These are phyloP conservation scores for Lasioglossum baleicum DNA, from an alignment of 1,140 invertebrate genomes.

Conservation along the genomic window DNA sequence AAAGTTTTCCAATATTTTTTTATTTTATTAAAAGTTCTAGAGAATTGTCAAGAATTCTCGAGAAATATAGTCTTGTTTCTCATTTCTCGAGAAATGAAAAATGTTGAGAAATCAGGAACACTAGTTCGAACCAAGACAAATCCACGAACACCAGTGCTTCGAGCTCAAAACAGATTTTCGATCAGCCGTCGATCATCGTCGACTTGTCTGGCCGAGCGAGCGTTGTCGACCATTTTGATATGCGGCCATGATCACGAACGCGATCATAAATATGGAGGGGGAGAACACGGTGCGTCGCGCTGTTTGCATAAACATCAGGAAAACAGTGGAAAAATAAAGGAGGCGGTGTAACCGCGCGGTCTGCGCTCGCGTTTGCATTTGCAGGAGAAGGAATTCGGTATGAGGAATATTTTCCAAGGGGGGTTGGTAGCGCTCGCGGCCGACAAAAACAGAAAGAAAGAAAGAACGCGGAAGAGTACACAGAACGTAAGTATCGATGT, in stretches of 20 bases:
- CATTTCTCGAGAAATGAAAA: too few relatives aligned
- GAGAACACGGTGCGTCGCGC: neutral
- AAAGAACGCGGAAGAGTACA: neutral
- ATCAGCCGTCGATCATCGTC: too few relatives aligned
- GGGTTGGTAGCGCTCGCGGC: neutral
- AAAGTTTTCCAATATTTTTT: too few relatives aligned
- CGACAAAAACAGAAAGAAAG: neutral
- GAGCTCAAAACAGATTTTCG: too few relatives aligned
- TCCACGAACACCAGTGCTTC: too few relatives aligned
- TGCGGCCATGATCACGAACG: too few relatives aligned
- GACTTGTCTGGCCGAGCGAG: too few relatives aligned
- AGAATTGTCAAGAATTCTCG: too few relatives aligned
- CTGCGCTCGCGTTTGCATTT: neutral
- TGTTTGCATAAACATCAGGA: neutral
- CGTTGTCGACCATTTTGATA: neutral
- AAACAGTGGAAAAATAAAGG: neutral
- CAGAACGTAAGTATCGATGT: constrained; percentile 26
- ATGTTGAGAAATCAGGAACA: too few relatives aligned
- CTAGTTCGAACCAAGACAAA: too few relatives aligned
- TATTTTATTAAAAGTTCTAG: too few relatives aligned
- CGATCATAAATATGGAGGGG: neutral
- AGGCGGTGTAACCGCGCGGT: neutral
- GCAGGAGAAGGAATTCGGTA: neutral
- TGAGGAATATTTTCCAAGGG: neutral
- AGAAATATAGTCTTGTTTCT: too few relatives aligned